phyloP scores from a whole-genome alignment of 2,113 vertebrate genomes.

The Macheiramphus alcinus region DNA sequence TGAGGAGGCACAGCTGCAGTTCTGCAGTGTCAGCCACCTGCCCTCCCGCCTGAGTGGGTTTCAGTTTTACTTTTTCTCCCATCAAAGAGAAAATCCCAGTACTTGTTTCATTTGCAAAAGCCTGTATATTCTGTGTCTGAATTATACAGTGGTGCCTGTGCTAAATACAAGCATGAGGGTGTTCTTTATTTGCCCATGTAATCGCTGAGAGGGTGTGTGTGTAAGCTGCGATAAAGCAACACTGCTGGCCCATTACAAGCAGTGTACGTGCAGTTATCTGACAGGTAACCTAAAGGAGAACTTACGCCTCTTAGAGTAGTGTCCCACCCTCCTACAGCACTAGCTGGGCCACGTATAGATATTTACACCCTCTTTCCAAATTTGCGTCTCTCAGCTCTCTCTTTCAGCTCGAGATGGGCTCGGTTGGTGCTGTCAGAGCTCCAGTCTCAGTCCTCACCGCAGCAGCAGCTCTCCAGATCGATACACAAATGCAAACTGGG shows the following conservation, averaged over 20 bases:
- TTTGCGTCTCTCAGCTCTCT: not conserved
- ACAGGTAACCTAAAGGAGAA: not conserved
- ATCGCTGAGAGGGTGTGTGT: rapidly evolving
- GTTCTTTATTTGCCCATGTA: not conserved
- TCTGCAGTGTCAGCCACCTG: not conserved
- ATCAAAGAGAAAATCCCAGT: not conserved
- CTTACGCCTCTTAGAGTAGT: not conserved
- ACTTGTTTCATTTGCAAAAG: not conserved
- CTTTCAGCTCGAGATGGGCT: not conserved
- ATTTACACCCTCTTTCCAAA: not conserved
- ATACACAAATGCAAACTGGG: not conserved
- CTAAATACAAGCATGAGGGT: not conserved
- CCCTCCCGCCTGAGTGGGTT: not conserved
- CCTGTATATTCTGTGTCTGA: not conserved
- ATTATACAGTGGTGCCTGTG: not conserved
- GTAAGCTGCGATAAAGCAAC: not conserved
- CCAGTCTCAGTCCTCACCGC: not conserved
- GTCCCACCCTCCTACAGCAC: not conserved
- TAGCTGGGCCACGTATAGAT: not conserved
- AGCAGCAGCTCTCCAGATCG: not conserved
- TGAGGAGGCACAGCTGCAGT: not conserved
- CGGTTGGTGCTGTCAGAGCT: not conserved
- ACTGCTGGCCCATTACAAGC: rapidly evolving
- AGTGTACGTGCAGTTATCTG: rapidly evolving
- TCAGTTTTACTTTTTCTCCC: not conserved